A percentile compares a stretch with the other conserved stretches of the same genome.
Evolutionary conservation across 2,113 vertebrate genomes (phyloP).

Genomic region (Microcebus griseorufus): DNA sequence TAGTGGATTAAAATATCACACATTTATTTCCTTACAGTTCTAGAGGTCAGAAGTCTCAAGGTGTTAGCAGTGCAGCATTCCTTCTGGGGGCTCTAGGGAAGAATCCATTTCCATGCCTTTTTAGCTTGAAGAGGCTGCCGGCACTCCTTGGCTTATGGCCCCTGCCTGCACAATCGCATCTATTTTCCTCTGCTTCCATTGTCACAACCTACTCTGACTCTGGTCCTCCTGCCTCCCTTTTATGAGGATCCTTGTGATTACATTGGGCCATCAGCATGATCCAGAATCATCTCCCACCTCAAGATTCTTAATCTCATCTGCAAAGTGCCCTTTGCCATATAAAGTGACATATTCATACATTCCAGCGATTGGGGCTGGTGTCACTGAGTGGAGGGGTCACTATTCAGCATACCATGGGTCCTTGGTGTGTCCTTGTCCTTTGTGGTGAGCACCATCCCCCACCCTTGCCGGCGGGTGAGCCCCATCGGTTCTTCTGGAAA

Average conservation of each 20-base stretch:
- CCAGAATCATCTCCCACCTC: neutral
- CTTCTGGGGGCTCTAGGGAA: neutral
- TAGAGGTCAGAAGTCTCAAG: neutral
- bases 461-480: neutral
- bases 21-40: neutral
- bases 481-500: neutral
- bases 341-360: neutral
- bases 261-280: neutral
- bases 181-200: neutral
- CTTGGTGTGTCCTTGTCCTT: neutral
- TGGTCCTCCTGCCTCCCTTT: neutral
- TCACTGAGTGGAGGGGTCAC: neutral
- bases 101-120: neutral
- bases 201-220: neutral
- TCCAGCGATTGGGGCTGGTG: neutral
- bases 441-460: neutral
- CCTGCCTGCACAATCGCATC: neutral
- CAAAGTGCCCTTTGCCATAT: neutral
- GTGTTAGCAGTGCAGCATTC: neutral
- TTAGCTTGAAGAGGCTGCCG: neutral
- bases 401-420: neutral
- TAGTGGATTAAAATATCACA: neutral
- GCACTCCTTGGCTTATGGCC: accelerated
- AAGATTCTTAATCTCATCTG: neutral
- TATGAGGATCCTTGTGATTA: neutral